Evolutionary conservation across 2,797 vertebrate species (phyloP).

Genomic region (Buceros bicornis): DNA sequence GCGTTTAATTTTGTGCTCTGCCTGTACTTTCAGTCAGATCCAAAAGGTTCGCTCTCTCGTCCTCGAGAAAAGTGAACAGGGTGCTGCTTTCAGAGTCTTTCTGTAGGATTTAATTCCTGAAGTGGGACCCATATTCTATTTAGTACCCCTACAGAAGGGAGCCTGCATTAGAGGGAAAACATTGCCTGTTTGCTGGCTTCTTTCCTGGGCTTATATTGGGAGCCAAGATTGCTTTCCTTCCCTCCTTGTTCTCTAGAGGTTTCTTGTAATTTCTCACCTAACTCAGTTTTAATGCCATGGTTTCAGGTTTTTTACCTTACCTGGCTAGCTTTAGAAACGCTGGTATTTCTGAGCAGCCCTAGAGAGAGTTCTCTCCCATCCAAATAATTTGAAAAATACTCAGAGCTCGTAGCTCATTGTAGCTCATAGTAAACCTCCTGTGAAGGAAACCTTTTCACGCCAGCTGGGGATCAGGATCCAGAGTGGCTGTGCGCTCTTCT

Average conservation of each 20-base stretch:
- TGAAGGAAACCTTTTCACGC: background rate
- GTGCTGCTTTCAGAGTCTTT: background rate
- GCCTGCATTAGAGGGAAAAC: background rate
- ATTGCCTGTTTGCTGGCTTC: background rate
- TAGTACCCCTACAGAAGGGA: background rate
- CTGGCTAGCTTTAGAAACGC: background rate
- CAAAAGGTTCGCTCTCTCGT: background rate
- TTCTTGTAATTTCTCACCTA: background rate
- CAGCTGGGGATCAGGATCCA: background rate
- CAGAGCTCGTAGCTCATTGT: too few species aligned
- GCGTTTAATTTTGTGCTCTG: background rate
- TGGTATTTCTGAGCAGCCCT: background rate
- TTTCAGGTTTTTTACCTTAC: background rate
- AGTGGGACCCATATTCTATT: background rate
- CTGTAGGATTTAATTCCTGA: background rate
- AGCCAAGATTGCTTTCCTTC: background rate
- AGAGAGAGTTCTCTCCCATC: background rate
- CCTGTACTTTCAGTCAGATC: background rate
- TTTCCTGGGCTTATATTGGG: background rate
- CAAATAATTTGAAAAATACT: background rate
- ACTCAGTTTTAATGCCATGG: background rate
- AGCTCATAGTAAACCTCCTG: background rate
- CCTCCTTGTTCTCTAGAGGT: background rate
- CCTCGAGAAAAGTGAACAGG: background rate
- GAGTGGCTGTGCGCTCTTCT: accelerated